These are phyloP conservation scores for Hippopotamus amphibius DNA, from an alignment of 2,113 vertebrate species.

Conservation along the genomic window DNA sequence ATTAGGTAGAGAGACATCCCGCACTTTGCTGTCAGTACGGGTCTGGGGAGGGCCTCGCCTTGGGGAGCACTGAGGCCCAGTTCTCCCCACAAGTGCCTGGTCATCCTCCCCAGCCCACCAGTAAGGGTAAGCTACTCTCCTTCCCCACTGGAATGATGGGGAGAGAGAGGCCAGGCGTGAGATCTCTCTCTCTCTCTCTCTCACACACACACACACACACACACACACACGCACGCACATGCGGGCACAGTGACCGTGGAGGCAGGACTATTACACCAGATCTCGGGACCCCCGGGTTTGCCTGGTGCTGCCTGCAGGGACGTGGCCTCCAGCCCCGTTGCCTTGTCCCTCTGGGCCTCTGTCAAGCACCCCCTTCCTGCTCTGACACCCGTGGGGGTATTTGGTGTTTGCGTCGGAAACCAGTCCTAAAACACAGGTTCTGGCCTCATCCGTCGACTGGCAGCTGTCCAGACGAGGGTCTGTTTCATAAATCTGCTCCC, in stretches of 20 bases:
- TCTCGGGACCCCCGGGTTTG: background rate
- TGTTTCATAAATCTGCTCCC: background rate
- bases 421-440: background rate
- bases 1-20: background rate
- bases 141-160: too few relatives aligned
- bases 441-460: fast-evolving
- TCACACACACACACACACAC: background rate
- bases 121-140: background rate
- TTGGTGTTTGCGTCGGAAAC: background rate
- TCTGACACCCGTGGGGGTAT: fast-evolving
- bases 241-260: background rate
- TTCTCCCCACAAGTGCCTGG: too few relatives aligned
- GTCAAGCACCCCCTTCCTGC: background rate
- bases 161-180: background rate
- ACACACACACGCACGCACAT: background rate
- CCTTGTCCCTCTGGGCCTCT: background rate
- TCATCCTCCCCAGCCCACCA: background rate
- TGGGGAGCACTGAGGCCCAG: fast-evolving
- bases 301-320: fast-evolving
- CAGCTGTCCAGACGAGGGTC: background rate
- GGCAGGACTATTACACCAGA: fast-evolving
- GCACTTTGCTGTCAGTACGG: fast-evolving
- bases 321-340: background rate
- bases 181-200: too few relatives aligned
- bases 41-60: fast-evolving